Evolutionary conservation across 2,888 invertebrate species (phyloP).

Genomic region (Leucophenga maculata): DNA sequence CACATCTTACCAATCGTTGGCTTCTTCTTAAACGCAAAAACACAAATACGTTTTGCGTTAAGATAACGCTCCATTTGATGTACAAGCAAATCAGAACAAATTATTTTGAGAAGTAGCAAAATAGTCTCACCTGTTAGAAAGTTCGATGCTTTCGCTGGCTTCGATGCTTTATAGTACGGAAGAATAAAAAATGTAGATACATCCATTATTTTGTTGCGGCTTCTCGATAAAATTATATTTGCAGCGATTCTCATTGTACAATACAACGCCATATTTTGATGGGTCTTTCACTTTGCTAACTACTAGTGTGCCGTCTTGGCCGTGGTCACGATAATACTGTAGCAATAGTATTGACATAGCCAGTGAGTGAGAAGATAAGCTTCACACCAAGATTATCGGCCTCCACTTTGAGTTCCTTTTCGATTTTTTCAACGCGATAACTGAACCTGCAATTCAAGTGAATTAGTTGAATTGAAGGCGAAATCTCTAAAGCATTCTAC

Average conservation of each 20-base stretch:
- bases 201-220: constrained; percentile 99
- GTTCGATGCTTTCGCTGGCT: constrained; percentile 93
- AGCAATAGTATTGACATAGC: constrained; percentile 89
- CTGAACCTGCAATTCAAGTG: constrained; percentile 82
- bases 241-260: constrained; percentile 88
- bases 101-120: neutral
- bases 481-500: constrained; percentile 6
- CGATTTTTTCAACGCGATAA: constrained; percentile 97
- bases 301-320: constrained; percentile 97
- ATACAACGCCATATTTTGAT: constrained; percentile 98
- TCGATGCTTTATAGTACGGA: constrained; percentile 91
- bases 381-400: constrained; percentile 92
- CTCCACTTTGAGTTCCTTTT: constrained; percentile 88
- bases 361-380: constrained; percentile 90
- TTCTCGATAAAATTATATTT: constrained; percentile 98
- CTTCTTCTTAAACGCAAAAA: too few relatives aligned
- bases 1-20: too few relatives aligned
- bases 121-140: constrained; percentile 84
- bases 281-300: constrained; percentile 99
- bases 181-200: constrained; percentile 96
- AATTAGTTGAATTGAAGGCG: neutral
- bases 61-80: neutral
- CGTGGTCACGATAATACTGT: constrained; percentile 92
- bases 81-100: neutral
- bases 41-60: too few relatives aligned